A percentile compares a stretch with the other conserved stretches of the same genome.
Conservation (phyloP, 2,113 vertebrate genomes). For the Aramus guarauna region DNA sequence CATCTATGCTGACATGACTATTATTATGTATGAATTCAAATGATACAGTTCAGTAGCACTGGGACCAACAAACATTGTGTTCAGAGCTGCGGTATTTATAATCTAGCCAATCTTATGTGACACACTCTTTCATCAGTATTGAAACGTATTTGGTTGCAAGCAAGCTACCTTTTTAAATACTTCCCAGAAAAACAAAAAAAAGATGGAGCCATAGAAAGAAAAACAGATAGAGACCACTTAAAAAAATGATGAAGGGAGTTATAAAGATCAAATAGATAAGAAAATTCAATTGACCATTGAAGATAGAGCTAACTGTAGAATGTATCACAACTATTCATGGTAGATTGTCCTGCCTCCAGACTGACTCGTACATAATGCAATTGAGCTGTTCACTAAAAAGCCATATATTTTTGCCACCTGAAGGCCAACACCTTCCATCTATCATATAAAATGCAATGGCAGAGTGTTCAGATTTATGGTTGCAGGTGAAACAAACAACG, state of each 20-base stretch:
- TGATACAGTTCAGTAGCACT: background rate
- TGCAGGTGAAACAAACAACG: background rate
- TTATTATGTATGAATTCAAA: background rate
- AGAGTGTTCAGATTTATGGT: background rate
- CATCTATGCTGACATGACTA: background rate
- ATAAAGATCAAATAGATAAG: background rate
- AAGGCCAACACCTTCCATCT: background rate
- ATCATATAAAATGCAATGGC: background rate
- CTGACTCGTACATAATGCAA: background rate
- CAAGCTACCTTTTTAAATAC: background rate
- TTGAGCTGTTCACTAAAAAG: background rate
- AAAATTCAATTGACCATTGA: slow-evolving; percentile 13
- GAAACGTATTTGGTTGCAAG: background rate
- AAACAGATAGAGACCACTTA: background rate
- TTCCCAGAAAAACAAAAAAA: background rate
- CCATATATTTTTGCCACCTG: background rate
- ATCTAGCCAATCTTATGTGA: background rate
- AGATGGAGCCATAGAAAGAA: background rate
- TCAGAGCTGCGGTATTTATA: background rate
- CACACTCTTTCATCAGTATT: background rate
- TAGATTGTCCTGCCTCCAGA: background rate
- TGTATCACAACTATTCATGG: background rate
- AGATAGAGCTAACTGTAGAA: background rate
- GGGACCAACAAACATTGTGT: background rate
- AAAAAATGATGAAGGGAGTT: background rate